A percentile compares a stretch with the other conserved stretches of the same genome.
Conservation (phyloP, 2,113 vertebrate species). For the Cyphomyrus plagiostoma region DNA sequence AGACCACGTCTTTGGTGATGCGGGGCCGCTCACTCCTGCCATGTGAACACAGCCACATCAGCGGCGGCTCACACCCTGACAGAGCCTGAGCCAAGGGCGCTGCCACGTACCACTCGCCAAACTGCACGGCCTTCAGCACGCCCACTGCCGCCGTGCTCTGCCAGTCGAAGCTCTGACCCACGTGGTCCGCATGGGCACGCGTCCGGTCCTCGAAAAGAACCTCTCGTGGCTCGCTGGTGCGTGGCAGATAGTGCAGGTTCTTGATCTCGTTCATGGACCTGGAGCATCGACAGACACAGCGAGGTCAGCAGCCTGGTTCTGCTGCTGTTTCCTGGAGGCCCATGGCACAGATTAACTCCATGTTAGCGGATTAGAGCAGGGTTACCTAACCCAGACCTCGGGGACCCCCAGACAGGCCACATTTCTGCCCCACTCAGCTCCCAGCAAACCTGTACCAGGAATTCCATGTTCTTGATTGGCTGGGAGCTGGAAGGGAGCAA, state of each 20-base stretch:
- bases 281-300: background rate
- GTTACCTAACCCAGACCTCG: background rate
- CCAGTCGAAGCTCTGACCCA: conserved; percentile 97
- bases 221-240: conserved; percentile 89
- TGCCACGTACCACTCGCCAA: conserved; percentile 79
- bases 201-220: conserved; percentile 95
- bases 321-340: background rate
- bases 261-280: conserved; percentile 98
- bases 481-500: background rate
- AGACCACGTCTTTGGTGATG: conserved; percentile 96
- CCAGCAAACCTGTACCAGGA: background rate
- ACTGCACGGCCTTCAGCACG: conserved; percentile 93
- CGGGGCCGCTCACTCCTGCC: conserved; percentile 80
- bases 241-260: conserved; percentile 93
- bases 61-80: background rate
- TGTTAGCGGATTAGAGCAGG: background rate
- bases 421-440: background rate
- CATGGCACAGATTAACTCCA: background rate
- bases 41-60: background rate
- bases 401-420: background rate
- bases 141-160: conserved; percentile 95
- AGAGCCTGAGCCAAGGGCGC: no score
- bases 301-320: background rate
- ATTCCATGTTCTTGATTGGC: background rate
- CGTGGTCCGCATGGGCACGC: conserved; percentile 89